Evolutionary conservation across 2,888 invertebrate species (phyloP).

Genomic region (Lasioglossum lativentre): DNA sequence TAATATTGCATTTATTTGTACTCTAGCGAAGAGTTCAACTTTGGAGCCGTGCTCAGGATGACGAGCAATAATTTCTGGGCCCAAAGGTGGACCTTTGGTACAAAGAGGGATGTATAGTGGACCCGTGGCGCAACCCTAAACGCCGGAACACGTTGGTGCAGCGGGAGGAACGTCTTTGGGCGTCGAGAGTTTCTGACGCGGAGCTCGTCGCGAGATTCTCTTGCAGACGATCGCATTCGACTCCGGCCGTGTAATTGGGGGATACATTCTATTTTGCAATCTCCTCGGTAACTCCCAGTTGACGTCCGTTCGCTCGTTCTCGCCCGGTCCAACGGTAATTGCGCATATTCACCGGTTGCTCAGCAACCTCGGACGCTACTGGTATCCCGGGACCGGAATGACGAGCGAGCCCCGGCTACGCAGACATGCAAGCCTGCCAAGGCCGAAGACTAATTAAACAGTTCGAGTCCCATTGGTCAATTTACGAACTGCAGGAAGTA

Average conservation of each 20-base stretch:
- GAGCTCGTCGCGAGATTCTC: not conserved
- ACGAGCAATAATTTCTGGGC: no score
- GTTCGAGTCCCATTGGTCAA: conserved; percentile 12
- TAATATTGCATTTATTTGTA: no score
- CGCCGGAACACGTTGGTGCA: not conserved
- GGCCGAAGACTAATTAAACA: conserved; percentile 8
- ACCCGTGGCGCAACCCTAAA: no score
- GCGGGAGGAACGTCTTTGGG: not conserved
- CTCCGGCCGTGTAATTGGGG: conserved; percentile 50
- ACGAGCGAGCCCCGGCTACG: conserved; percentile 26
- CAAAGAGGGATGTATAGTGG: no score
- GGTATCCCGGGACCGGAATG: conserved; percentile 52
- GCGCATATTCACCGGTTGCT: conserved; percentile 69
- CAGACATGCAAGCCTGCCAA: conserved; percentile 19
- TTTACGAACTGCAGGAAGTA: not conserved
- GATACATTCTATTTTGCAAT: conserved; percentile 60
- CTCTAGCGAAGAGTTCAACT: no score
- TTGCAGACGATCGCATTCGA: conserved; percentile 52
- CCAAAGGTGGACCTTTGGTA: no score
- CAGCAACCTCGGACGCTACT: conserved; percentile 66
- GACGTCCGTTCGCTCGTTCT: conserved; percentile 55
- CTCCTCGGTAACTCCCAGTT: conserved; percentile 53
- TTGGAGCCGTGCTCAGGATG: no score
- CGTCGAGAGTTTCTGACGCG: not conserved
- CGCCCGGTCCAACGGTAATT: conserved; percentile 57